phyloP scores from a whole-genome alignment of 2,888 invertebrate genomes.

The Diplazon laetatorius region DNA sequence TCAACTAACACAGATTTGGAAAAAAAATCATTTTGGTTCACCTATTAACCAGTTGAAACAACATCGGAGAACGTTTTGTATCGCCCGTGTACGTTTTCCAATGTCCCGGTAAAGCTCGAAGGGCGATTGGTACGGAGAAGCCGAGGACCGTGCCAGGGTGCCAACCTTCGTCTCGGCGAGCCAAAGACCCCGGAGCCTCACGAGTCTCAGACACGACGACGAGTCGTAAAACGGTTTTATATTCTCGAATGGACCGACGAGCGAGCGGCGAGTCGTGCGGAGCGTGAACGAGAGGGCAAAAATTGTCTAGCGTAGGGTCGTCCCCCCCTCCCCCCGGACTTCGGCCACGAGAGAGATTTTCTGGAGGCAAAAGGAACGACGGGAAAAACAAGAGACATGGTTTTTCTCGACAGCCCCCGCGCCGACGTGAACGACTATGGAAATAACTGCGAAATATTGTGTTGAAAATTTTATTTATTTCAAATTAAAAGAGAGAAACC shows the following conservation, averaged over 20 bases:
- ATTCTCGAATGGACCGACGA: conserved; percentile 65
- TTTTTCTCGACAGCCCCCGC: conserved; percentile 51
- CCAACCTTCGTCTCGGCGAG: conserved; percentile 46
- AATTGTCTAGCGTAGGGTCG: conserved; percentile 35
- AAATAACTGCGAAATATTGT: conserved; percentile 45
- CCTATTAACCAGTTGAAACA: conserved; percentile 22
- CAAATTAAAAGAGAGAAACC: no score
- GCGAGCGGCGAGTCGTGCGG: conserved; percentile 26
- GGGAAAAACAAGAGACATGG: conserved; percentile 53
- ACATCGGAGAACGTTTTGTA: conserved; percentile 29
- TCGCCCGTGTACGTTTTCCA: conserved; percentile 14
- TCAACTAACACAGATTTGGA: no score
- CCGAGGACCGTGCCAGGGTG: conserved; percentile 24
- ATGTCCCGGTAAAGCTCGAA: no score
- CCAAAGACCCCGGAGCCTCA: conserved; percentile 53
- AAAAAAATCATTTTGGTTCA: no score
- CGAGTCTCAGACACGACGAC: conserved; percentile 63
- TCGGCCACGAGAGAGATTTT: conserved; percentile 47
- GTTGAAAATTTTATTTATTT: no score
- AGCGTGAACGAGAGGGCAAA: conserved; percentile 50
- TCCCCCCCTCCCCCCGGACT: no score
- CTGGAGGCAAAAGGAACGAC: conserved; percentile 48
- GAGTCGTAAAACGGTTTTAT: conserved; percentile 70
- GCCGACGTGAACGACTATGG: conserved; percentile 14
- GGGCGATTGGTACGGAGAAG: no score